These are phyloP conservation scores for Umimayanthus chanpuru DNA, from an alignment of 92 coral and sea anemone species.

Conservation along the genomic window DNA sequence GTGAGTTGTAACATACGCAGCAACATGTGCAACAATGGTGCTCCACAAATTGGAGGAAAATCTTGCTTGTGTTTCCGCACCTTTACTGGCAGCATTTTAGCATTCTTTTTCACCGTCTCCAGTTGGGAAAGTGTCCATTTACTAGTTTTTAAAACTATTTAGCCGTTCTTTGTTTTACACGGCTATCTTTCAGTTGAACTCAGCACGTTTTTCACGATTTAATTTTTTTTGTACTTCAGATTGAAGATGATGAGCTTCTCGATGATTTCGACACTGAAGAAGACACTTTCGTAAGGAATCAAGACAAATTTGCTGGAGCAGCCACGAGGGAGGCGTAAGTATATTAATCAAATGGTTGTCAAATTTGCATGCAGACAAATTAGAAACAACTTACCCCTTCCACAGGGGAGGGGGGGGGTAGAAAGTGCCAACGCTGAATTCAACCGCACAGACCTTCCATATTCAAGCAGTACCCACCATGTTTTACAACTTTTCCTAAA, in stretches of 20 bases:
- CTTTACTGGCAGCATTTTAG: too few relatives aligned
- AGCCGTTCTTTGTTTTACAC: not conserved
- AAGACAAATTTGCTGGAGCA: constrained; percentile 70
- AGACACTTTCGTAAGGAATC: constrained; percentile 72
- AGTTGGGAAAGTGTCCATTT: not conserved
- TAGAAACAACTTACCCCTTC: too few relatives aligned
- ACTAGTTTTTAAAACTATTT: too few relatives aligned
- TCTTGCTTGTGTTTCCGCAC: too few relatives aligned
- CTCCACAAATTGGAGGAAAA: too few relatives aligned
- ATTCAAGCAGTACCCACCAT: too few relatives aligned
- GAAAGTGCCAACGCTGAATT: too few relatives aligned
- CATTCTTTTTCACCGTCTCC: not conserved
- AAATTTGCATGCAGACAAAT: not conserved
- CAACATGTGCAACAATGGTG: too few relatives aligned
- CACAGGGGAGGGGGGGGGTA: too few relatives aligned
- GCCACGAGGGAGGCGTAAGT: constrained; percentile 77
- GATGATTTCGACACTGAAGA: constrained; percentile 74
- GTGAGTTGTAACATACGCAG: too few relatives aligned
- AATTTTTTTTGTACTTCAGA: constrained; percentile 27
- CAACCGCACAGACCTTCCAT: too few relatives aligned
- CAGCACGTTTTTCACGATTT: not conserved
- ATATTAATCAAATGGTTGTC: not conserved
- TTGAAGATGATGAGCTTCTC: constrained; percentile 64
- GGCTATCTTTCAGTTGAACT: not conserved
- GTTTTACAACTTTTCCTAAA: too few relatives aligned